Percentiles rank a stretch among this genome's conserved stretches.
Evolutionary conservation across 2,113 vertebrate species (phyloP).

Genomic region (Geococcyx californianus): DNA sequence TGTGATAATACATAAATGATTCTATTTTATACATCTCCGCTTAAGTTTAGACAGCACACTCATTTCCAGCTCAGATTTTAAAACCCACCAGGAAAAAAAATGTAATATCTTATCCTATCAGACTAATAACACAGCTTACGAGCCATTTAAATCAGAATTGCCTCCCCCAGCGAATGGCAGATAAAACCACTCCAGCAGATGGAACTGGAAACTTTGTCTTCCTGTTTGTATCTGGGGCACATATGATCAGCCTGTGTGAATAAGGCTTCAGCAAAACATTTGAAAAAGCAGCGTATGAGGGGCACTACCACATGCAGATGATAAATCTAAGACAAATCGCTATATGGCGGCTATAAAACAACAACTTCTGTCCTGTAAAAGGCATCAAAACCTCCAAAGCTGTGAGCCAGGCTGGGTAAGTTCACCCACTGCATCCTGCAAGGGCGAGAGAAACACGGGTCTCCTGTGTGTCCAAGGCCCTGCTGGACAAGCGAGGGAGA

Average conservation of each 20-base stretch:
- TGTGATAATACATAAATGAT: too few relatives aligned
- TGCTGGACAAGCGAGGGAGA: accelerated
- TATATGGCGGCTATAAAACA: background rate
- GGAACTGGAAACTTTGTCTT: constrained; percentile 5
- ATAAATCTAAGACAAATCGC: background rate
- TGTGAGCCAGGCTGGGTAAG: background rate
- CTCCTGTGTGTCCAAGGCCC: background rate
- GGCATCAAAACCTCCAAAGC: background rate
- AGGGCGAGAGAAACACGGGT: background rate
- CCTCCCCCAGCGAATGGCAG: background rate
- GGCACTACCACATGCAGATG: background rate
- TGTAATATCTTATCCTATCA: background rate
- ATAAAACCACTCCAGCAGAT: constrained; percentile 37
- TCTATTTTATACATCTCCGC: background rate
- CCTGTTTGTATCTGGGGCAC: constrained; percentile 7
- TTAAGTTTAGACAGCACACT: background rate
- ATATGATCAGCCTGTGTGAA: background rate
- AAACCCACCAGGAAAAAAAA: background rate
- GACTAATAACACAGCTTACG: background rate
- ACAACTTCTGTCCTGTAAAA: background rate
- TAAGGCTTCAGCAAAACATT: background rate
- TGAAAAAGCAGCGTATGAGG: background rate
- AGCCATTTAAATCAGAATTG: constrained; percentile 31
- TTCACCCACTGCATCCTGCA: background rate
- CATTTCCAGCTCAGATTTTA: background rate